Percentiles rank a stretch among this genome's conserved stretches.
Evolutionary conservation across 2,797 vertebrate species (phyloP).

Genomic region (Cyprinodon diabolis): DNA sequence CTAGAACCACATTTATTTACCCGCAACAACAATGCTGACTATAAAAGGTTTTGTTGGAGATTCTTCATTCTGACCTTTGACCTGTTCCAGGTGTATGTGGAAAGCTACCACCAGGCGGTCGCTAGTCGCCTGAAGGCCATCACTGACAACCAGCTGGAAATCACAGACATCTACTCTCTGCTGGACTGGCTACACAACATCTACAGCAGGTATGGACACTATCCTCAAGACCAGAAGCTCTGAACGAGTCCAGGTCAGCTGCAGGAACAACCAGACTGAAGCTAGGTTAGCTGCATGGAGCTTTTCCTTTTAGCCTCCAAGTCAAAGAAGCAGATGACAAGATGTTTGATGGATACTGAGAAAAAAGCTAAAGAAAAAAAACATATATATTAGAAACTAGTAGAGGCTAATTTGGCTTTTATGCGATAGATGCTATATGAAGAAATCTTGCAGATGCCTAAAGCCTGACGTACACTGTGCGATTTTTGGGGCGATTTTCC

Average conservation of each 20-base stretch:
- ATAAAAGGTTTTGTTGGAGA: neutral
- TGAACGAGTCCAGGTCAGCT: neutral
- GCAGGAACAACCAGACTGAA: neutral
- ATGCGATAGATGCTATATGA: too few relatives aligned
- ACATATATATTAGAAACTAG: too few relatives aligned
- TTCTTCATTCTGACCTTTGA: conserved; percentile 12
- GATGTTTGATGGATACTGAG: too few relatives aligned
- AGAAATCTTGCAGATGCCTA: too few relatives aligned
- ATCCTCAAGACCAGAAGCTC: neutral
- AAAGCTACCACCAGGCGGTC: conserved; percentile 87
- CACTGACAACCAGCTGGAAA: conserved; percentile 76
- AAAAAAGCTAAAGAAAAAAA: too few relatives aligned
- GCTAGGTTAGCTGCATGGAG: neutral
- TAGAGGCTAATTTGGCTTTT: too few relatives aligned
- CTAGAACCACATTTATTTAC: too few relatives aligned
- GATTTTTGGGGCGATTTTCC: too few relatives aligned
- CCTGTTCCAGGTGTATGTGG: conserved; percentile 79
- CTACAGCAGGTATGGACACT: conserved; percentile 83
- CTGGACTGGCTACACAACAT: conserved; percentile 91
- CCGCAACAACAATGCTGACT: too few relatives aligned
- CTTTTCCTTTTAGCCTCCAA: too few relatives aligned
- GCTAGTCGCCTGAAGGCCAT: conserved; percentile 76
- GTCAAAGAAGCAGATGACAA: too few relatives aligned
- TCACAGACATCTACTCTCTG: conserved; percentile 87
- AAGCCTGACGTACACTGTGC: too few relatives aligned